phyloP scores from a whole-genome alignment of 2,113 vertebrate genomes.

The Oreotrochilus melanogaster region DNA sequence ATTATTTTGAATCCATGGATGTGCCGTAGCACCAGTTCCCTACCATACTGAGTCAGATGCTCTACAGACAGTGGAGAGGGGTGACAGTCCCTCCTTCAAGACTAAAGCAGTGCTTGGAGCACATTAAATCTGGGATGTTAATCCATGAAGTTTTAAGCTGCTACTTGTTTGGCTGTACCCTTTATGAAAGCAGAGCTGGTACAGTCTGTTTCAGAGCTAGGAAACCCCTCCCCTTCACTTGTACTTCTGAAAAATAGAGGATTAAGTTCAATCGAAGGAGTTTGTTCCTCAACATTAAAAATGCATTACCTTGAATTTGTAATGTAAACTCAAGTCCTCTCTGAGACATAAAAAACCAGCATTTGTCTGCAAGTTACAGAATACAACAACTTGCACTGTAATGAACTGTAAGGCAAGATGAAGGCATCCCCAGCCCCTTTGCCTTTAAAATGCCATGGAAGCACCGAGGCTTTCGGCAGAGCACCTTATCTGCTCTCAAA shows the following conservation, averaged over 20 bases:
- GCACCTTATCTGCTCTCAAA: conserved; percentile 53
- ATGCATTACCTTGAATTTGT: neutral
- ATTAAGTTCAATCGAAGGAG: neutral
- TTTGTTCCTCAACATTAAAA: neutral
- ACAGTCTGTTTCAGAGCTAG: neutral
- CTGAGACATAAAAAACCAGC: neutral
- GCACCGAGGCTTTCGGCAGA: conserved; percentile 43
- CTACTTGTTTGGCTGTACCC: neutral
- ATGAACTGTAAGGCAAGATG: neutral
- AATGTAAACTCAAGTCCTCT: neutral
- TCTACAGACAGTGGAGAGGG: neutral
- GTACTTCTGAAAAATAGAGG: neutral
- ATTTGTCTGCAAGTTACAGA: neutral
- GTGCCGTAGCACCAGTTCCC: neutral
- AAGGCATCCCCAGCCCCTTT: conserved; percentile 60
- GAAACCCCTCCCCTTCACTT: neutral
- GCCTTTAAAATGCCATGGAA: conserved; percentile 73
- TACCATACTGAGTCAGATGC: neutral
- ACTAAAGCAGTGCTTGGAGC: neutral
- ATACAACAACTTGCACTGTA: neutral
- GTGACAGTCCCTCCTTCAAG: neutral
- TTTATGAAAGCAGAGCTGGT: neutral
- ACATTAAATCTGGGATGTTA: neutral
- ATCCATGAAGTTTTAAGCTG: neutral
- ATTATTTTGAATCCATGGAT: neutral